Evolutionary conservation across 2,113 vertebrate genomes (phyloP).

Genomic region (Alectura lathami): DNA sequence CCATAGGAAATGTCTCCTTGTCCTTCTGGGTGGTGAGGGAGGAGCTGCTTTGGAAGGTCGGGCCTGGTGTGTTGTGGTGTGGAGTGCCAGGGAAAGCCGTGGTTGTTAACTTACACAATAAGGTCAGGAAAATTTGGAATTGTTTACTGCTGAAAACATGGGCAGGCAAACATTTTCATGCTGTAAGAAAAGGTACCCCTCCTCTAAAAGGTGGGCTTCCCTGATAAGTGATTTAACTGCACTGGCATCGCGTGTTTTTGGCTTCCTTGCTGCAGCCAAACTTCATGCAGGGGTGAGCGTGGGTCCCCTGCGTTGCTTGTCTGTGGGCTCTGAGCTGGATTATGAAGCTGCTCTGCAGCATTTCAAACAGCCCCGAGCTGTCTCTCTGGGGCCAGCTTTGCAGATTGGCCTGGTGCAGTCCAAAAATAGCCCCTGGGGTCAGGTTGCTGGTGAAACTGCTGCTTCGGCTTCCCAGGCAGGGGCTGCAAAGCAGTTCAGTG

Average conservation of each 20-base stretch:
- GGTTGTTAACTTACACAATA: not conserved
- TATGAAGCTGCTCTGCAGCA: accelerated
- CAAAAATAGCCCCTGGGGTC: constrained; percentile 21
- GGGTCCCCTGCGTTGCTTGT: accelerated
- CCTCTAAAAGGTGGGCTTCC: not conserved
- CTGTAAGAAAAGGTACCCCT: not conserved
- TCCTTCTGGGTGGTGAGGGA: not conserved
- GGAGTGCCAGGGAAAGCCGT: not conserved
- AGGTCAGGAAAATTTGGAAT: not conserved
- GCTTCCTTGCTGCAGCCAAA: not conserved
- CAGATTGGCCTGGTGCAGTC: not conserved
- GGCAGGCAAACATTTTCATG: not conserved
- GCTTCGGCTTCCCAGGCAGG: not conserved
- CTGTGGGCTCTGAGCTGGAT: not conserved
- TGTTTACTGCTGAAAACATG: not conserved
- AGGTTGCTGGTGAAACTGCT: constrained; percentile 2
- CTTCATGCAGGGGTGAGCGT: not conserved
- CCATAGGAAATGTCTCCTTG: not conserved
- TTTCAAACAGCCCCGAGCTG: not conserved
- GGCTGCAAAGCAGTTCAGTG: not conserved
- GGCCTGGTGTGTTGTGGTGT: not conserved
- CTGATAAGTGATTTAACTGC: not conserved
- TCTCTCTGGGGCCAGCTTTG: constrained; percentile 6
- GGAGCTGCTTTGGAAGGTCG: not conserved
- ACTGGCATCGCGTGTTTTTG: not conserved